phyloP scores from a whole-genome alignment of 2,888 invertebrate species.

The Synanthedon myopaeformis region DNA sequence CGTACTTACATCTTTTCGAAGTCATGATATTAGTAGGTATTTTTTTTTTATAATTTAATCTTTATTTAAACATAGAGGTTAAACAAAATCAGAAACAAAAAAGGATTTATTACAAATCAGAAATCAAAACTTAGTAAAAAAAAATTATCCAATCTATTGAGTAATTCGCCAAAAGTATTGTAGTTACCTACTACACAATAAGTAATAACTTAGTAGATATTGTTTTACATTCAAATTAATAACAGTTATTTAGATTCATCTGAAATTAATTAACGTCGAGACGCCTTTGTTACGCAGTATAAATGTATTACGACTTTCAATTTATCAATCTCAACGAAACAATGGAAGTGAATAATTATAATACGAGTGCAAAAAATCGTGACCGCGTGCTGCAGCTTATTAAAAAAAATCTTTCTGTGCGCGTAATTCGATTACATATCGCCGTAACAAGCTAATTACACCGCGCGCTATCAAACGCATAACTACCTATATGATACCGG shows the following conservation, averaged over 20 bases:
- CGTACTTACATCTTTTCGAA: too few relatives aligned
- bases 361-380: slow-evolving; percentile 39
- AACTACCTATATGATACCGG: slow-evolving; percentile 2
- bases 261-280: slow-evolving; percentile 19
- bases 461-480: slow-evolving; percentile 14
- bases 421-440: slow-evolving; percentile 43
- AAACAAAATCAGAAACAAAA: too few relatives aligned
- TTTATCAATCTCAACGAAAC: slow-evolving; percentile 49
- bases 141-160: too few relatives aligned
- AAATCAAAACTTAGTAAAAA: too few relatives aligned
- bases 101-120: too few relatives aligned
- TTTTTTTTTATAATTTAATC: too few relatives aligned
- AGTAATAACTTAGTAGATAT: slow-evolving; percentile 5
- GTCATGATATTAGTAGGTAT: too few relatives aligned
- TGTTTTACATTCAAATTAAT: slow-evolving; percentile 3
- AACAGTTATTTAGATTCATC: background rate
- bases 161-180: too few relatives aligned
- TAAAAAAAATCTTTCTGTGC: slow-evolving; percentile 19
- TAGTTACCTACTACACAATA: too few relatives aligned
- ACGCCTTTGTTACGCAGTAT: slow-evolving; percentile 37
- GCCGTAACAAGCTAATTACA: slow-evolving; percentile 33
- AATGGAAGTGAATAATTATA: slow-evolving; percentile 39
- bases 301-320: slow-evolving; percentile 29
- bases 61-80: too few relatives aligned
- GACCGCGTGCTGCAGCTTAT: slow-evolving; percentile 37